Conservation (phyloP, 2,888 invertebrate genomes). For the Amphipoea lucens region DNA sequence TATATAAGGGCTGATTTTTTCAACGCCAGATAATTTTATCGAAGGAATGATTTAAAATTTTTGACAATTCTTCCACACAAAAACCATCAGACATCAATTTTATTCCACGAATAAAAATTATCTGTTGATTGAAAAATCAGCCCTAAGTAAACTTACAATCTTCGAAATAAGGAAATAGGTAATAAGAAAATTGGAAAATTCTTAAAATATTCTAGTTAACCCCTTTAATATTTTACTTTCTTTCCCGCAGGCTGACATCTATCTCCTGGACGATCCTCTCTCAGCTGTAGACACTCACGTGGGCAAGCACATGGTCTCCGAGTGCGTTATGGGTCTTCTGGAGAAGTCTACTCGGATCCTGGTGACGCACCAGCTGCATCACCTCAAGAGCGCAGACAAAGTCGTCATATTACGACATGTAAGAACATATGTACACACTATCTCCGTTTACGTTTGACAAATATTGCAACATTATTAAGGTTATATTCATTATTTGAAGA, state of each 20-base stretch:
- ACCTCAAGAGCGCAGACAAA: slow-evolving; percentile 91
- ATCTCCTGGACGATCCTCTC: slow-evolving; percentile 94
- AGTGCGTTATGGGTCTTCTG: slow-evolving; percentile 91
- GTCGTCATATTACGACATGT: slow-evolving; percentile 92
- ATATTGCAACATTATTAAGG: slow-evolving; percentile 14
- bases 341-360: slow-evolving; percentile 92
- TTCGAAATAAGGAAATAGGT: neutral
- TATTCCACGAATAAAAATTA: too few species aligned
- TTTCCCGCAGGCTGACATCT: slow-evolving; percentile 91
- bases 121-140: too few species aligned
- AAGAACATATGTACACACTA: slow-evolving; percentile 72
- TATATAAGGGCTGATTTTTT: too few species aligned
- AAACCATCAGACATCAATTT: too few species aligned
- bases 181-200: neutral
- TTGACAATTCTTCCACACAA: too few species aligned
- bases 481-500: slow-evolving; percentile 14
- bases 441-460: slow-evolving; percentile 7
- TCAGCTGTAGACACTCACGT: slow-evolving; percentile 94
- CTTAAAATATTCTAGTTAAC: neutral
- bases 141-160: neutral
- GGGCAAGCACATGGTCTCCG: slow-evolving; percentile 92
- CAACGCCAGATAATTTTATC: too few species aligned
- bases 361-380: slow-evolving; percentile 96
- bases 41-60: too few species aligned
- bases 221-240: neutral